phyloP scores from a whole-genome alignment of 2,888 invertebrate species.

The Eristalinus sepulchralis region DNA sequence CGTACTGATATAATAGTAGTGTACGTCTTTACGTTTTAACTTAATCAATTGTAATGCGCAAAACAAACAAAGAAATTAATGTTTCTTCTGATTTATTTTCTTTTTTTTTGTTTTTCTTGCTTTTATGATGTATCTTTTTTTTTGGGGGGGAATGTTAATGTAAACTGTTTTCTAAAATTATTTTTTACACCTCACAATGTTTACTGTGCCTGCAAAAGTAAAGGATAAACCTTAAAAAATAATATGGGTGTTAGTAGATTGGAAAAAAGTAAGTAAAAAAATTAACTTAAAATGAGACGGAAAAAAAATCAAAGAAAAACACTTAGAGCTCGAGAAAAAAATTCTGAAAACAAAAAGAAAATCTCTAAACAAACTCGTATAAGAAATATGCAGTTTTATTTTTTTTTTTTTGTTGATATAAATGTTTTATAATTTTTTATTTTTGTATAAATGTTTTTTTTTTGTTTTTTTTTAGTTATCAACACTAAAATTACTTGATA shows the following conservation, averaged over 20 bases:
- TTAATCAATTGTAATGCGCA: conserved; percentile 54
- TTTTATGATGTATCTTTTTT: conserved; percentile 51
- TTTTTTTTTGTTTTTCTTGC: conserved; percentile 11
- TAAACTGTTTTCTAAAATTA: conserved; percentile 70
- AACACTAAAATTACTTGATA: conserved; percentile 68
- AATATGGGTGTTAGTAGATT: conserved; percentile 81
- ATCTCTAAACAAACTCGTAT: conserved; percentile 45
- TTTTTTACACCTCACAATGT: conserved; percentile 74
- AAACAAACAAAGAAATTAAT: conserved; percentile 72
- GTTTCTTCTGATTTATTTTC: conserved; percentile 17
- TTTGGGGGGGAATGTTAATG: conserved; percentile 49
- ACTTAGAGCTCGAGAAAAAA: conserved; percentile 53
- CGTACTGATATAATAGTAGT: conserved; percentile 56
- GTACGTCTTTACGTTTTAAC: conserved; percentile 41
- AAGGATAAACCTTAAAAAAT: conserved; percentile 82
- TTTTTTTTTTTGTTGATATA: conserved; percentile 52
- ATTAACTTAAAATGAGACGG: conserved; percentile 67
- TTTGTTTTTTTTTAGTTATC: conserved; percentile 53
- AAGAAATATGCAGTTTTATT: conserved; percentile 51
- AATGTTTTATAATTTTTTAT: conserved; percentile 34
- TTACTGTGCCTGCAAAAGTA: conserved; percentile 82
- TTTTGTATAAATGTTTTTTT: neutral
- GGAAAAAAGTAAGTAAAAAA: conserved; percentile 80
- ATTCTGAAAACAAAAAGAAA: conserved; percentile 25
- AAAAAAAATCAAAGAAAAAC: conserved; percentile 11